Conservation (phyloP, 2,797 vertebrate genomes). For the Heteromormyrus szaboi region DNA sequence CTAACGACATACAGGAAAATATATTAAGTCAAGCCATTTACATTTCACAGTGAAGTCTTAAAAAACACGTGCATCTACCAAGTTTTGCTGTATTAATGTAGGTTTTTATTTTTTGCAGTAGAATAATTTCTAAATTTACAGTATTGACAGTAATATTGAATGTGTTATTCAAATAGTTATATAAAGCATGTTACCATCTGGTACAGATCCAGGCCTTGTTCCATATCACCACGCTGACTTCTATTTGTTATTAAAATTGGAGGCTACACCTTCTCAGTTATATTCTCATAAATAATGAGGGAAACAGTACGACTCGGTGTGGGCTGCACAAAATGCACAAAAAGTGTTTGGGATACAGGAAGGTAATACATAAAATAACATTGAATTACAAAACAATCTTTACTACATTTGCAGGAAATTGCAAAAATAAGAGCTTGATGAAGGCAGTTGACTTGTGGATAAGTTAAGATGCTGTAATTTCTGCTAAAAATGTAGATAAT, state of each 20-base stretch:
- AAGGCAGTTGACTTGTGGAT: background rate
- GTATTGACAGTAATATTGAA: background rate
- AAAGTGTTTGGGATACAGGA: constrained; percentile 3
- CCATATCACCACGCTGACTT: background rate
- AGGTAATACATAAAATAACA: background rate
- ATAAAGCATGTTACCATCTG: background rate
- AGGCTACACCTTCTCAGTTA: background rate
- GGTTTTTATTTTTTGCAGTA: background rate
- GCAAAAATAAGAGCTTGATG: background rate
- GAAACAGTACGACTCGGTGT: background rate
- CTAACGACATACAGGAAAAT: constrained; percentile 12
- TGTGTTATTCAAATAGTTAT: background rate
- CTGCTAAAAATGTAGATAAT: background rate
- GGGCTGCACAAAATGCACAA: background rate
- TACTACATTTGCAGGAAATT: background rate
- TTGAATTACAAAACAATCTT: background rate
- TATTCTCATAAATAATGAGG: background rate
- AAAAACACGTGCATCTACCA: background rate
- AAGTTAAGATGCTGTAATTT: background rate
- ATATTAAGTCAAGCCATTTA: background rate
- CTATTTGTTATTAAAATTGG: background rate
- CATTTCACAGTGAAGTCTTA: background rate
- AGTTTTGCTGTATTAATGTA: background rate
- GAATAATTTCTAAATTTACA: background rate
- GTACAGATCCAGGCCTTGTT: background rate